Base-by-base conservation (phyloP, 53 echinoderm and acorn worm genomes). In the Pentamera pediparva region DNA sequence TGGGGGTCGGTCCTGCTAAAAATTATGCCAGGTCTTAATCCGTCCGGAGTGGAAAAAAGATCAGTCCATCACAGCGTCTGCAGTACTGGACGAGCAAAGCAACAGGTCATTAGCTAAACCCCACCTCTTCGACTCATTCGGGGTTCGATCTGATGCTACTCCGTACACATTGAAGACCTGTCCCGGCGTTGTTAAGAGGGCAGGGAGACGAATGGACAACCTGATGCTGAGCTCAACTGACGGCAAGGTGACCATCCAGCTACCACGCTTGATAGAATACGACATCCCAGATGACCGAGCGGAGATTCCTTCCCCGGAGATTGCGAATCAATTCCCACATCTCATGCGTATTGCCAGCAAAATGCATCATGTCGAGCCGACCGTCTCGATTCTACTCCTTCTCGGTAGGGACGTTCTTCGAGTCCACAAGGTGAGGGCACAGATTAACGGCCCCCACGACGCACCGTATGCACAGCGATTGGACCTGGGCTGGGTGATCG, bases 81-180 rank as follows among this genome's bases (percentile, higher is more conserved):
- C 43, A 17, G 59, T 83, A 32, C 19, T 83, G 28, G 84, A 84
- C 26, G 84, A 84, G 55, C 84, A 84, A 36, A 84, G 78, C 37
- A 78, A 79, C 30, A 35, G 56, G 15, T 83, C 83, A 15, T 77
- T 83, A 20, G 83, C 76, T n/a, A 56, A 56, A 15, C 5, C 25
- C 25, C 57, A 83, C 26, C 52, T 84, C 29, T 84, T 78, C 21
- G 74, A 84, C 30, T 17, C 24, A 53, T 43, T 83, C 17, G 52
- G 32, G 5, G 40, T 83, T 2, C 15, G n/a, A 20, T 15, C 51
- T 17, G 33, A 56, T 8, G 13, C 39, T 19, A 33, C 43, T n/a
- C 58, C 69, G 0, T 77, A 67, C 49, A 69, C 58, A 6, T 39
- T 83, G n/a, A 63, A 45, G 18, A 83, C 84, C 12, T 84, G 85